Base-by-base conservation (phyloP, 2,888 invertebrate species). In the Vannuccia rotundouncinata region DNA sequence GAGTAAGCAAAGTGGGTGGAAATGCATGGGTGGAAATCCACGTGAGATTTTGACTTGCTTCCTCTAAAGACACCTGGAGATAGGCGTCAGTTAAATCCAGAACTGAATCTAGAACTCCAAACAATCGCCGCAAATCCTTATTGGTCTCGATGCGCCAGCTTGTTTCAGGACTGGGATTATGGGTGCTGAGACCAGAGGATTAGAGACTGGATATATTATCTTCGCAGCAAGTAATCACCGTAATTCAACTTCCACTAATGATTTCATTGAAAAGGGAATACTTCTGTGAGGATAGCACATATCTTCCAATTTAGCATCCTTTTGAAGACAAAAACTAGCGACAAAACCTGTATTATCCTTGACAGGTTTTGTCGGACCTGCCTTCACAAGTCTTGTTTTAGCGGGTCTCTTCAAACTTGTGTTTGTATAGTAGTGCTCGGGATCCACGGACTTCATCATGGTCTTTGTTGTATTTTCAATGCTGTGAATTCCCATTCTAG, bases 31-130 rank as follows among this genome's bases (percentile, higher is more conserved):
- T 77, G 78, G 13, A 31, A 60, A 10, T 79, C 29, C 79, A 80
- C 27, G 79, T 79, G 22, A 80, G 22, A 5, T 77, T 79, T 29
- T 78, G 78, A 27, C 78, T 73, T 29, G 25, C 78, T 59, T 31
- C 29, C 0, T 31, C 31, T 0, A 78, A 75, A 22, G 59, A 31
- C 31, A 78, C 78, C 59, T 78, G 78, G 2, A 78, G 78, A 73
- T 74, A 78, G 29, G 78, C 78, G n/a, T 78, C 78, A 13, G 76
- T n/a, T 22, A 78, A 29, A 77, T 78, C 78, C 29, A 78, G 66
- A 74, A 78, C 78, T 27, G 78, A 31, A 74, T 78, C 76, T 29
- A 77, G 75, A 29, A 31, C 59, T n/a, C n/a, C n/a, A n/a, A 77
- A 59, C 30, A 76, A 31, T 76, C 76, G n/a, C 76, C 76, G 29